Evolutionary conservation across 1,140 invertebrate species (phyloP).

Genomic region (Micrasema minimum): DNA sequence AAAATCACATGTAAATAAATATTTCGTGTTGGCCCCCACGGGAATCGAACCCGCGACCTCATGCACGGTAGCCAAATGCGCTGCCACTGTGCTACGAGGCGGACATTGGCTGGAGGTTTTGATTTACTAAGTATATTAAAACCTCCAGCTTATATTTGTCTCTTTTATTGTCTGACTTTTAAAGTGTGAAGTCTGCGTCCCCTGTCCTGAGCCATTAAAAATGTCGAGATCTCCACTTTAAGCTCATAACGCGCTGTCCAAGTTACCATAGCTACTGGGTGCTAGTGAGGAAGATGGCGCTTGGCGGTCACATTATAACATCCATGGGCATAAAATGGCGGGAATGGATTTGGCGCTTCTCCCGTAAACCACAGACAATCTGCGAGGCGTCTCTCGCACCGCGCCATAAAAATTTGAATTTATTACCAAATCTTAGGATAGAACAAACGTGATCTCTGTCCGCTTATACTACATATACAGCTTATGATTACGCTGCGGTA

Average conservation of each 20-base stretch:
- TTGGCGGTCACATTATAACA: slow-evolving; percentile 45
- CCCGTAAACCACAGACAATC: slow-evolving; percentile 53
- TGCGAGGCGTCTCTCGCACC: slow-evolving; percentile 49
- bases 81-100: too few species aligned
- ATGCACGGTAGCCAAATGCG: too few species aligned
- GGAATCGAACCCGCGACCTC: too few species aligned
- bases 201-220: slow-evolving; percentile 24
- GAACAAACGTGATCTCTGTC: slow-evolving; percentile 44
- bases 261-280: background rate
- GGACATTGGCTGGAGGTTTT: too few species aligned
- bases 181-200: background rate
- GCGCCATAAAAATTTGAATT: slow-evolving; percentile 53
- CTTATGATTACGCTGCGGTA: slow-evolving; percentile 3
- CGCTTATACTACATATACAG: slow-evolving; percentile 34
- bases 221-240: slow-evolving; percentile 35
- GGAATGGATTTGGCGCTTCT: slow-evolving; percentile 52
- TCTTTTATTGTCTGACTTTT: too few species aligned
- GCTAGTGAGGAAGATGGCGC: background rate
- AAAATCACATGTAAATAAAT: too few species aligned
- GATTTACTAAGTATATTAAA: too few species aligned
- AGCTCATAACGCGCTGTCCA: slow-evolving; percentile 17
- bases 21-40: too few species aligned
- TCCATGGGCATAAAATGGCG: slow-evolving; percentile 46
- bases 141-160: too few species aligned
- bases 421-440: slow-evolving; percentile 49